Conservation (phyloP, 2,797 vertebrate genomes). For the Euthynnus affinis region DNA sequence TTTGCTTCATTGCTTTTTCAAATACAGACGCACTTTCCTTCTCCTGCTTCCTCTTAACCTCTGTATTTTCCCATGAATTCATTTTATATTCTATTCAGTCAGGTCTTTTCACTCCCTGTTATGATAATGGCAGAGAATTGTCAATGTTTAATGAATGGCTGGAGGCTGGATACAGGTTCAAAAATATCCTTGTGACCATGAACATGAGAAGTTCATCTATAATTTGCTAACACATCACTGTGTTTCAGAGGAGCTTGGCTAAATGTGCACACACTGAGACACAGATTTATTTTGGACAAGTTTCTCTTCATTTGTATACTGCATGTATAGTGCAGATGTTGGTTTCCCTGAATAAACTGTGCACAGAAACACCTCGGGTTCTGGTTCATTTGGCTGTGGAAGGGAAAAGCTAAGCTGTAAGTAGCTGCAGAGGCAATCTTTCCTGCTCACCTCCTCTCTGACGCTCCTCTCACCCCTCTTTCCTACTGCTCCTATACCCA, state of each 20-base stretch:
- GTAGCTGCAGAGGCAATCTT: constrained; percentile 53
- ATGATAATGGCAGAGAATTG: constrained; percentile 70
- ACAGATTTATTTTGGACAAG: constrained; percentile 57
- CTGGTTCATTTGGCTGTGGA: constrained; percentile 58
- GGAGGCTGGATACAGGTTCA: constrained; percentile 63
- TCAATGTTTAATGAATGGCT: constrained; percentile 81
- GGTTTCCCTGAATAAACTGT: constrained; percentile 61
- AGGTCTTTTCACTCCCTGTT: constrained; percentile 62
- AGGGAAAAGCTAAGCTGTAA: constrained; percentile 46
- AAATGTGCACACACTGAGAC: constrained; percentile 37
- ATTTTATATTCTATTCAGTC: constrained; percentile 70
- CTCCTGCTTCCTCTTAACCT: constrained; percentile 40
- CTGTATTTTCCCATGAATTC: constrained; percentile 43
- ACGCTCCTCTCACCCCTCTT: constrained; percentile 48
- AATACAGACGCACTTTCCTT: constrained; percentile 38
- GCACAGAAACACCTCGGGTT: constrained; percentile 49
- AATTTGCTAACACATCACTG: constrained; percentile 62
- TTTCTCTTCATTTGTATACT: constrained; percentile 58
- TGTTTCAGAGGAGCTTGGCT: constrained; percentile 44
- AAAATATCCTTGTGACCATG: constrained; percentile 65
- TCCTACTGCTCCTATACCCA: constrained; percentile 48
- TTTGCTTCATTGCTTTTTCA: constrained; percentile 52
- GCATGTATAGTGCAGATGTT: constrained; percentile 53
- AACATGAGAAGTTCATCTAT: constrained; percentile 73
- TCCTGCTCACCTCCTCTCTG: constrained; percentile 56